Percentiles rank a stretch among this genome's conserved stretches.
Evolutionary conservation across 2,113 vertebrate species (phyloP).

Genomic region (Stercorarius parasiticus): DNA sequence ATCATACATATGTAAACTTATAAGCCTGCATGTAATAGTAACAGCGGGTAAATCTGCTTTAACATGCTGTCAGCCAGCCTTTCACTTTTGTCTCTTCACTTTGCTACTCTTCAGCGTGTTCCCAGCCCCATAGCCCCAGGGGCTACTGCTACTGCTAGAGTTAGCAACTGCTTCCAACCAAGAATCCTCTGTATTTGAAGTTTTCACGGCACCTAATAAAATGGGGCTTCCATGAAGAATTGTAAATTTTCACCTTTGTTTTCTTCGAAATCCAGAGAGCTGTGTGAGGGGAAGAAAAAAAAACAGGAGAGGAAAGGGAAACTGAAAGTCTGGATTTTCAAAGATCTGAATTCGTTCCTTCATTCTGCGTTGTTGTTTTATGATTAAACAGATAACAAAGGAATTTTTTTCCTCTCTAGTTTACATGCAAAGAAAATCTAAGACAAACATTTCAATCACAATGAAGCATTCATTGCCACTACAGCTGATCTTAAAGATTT

Average conservation of each 20-base stretch:
- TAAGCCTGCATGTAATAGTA: background rate
- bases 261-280: background rate
- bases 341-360: background rate
- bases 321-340: background rate
- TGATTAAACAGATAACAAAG: background rate
- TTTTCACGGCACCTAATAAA: background rate
- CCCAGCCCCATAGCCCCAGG: conserved; percentile 17
- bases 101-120: conserved; percentile 17
- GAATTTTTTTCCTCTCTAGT: background rate
- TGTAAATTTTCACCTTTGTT: background rate
- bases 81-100: conserved; percentile 36
- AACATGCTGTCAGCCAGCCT: conserved; percentile 51
- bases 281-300: background rate
- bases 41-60: conserved; percentile 18
- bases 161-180: conserved; percentile 30
- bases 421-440: background rate
- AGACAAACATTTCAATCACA: conserved; percentile 3
- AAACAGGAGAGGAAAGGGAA: background rate
- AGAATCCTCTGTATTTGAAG: background rate
- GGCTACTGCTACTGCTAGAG: conserved; percentile 1
- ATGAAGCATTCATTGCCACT: background rate
- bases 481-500: background rate
- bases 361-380: background rate
- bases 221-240: background rate
- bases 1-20: conserved; percentile 29